Percentiles rank a stretch among this genome's conserved stretches.
Conservation (phyloP, 2,113 vertebrate species). For the Notechis scutatus region DNA sequence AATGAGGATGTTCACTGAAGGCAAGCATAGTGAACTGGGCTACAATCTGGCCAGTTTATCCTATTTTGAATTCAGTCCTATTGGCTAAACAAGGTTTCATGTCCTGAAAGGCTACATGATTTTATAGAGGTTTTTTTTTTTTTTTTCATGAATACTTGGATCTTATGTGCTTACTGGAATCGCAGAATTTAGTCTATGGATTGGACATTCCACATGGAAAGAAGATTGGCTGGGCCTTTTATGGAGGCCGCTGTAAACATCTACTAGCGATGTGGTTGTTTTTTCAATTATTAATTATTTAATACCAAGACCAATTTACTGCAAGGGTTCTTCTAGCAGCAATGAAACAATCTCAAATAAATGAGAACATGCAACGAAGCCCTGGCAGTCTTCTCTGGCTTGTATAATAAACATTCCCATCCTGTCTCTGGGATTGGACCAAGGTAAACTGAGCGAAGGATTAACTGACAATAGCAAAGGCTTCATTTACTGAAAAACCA, state of each 20-base stretch:
- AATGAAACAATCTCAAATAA: neutral
- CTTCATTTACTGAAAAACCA: conserved; percentile 69
- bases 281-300: conserved; percentile 1
- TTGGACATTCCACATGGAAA: neutral
- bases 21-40: neutral
- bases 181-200: neutral
- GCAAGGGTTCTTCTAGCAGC: neutral
- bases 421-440: conserved; percentile 54
- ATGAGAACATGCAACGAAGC: neutral
- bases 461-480: conserved; percentile 73
- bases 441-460: conserved; percentile 76
- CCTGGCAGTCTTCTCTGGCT: conserved; percentile 23
- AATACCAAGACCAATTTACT: neutral
- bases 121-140: neutral
- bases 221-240: neutral
- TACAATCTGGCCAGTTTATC: neutral
- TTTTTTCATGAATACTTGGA: neutral
- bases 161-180: neutral
- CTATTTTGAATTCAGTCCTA: neutral
- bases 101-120: neutral
- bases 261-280: neutral
- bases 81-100: neutral
- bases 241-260: neutral
- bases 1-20: neutral
- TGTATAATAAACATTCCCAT: conserved; percentile 39